A percentile compares a stretch with the other conserved stretches of the same genome.
Evolutionary conservation across 2,113 vertebrate genomes (phyloP).

Genomic region (Chionis minor): DNA sequence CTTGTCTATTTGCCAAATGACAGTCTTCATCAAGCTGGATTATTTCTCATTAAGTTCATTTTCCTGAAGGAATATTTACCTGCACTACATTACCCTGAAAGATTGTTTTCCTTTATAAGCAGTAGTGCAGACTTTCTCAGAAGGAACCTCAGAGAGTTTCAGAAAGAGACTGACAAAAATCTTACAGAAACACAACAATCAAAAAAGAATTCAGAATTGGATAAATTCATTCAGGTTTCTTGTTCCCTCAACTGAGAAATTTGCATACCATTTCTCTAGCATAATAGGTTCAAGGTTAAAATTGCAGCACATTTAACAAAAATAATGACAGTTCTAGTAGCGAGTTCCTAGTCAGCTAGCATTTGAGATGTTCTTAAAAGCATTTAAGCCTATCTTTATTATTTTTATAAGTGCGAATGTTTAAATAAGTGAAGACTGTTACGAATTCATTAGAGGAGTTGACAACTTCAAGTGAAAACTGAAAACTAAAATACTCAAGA

Average conservation of each 20-base stretch:
- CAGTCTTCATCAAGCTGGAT: slow-evolving; percentile 9
- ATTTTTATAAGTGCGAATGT: background rate
- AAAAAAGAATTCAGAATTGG: background rate
- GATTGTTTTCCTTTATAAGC: background rate
- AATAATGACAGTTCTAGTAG: background rate
- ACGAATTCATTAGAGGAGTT: background rate
- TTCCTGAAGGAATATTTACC: background rate
- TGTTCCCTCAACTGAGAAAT: background rate
- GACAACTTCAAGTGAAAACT: background rate
- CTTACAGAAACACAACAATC: background rate
- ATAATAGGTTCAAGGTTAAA: slow-evolving; percentile 21
- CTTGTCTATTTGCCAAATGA: slow-evolving; percentile 38
- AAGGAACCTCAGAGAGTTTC: background rate
- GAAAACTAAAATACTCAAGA: background rate
- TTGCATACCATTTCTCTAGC: background rate
- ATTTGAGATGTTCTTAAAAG: background rate
- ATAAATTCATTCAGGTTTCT: background rate
- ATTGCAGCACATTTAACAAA: slow-evolving; percentile 13
- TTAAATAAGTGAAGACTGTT: background rate
- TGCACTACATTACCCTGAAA: background rate
- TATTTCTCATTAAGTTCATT: background rate
- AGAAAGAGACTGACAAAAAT: background rate
- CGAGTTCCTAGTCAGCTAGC: background rate
- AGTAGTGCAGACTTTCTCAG: background rate
- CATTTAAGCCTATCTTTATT: background rate